A percentile compares a stretch with the other conserved stretches of the same genome.
Evolutionary conservation across 2,888 invertebrate genomes (phyloP).

Genomic region (Drosophila parthenogenetica): DNA sequence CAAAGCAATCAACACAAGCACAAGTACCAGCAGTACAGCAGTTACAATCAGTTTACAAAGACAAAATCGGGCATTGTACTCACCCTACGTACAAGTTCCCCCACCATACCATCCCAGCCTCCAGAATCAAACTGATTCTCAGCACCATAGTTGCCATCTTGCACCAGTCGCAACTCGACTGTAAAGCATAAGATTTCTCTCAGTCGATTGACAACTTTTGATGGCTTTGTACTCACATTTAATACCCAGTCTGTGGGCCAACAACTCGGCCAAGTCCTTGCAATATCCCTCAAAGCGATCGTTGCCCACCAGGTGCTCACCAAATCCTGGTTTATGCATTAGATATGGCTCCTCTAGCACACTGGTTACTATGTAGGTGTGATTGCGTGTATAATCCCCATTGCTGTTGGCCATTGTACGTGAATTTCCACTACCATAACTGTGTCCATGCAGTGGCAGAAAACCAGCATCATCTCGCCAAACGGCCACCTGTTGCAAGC

Average conservation of each 20-base stretch:
- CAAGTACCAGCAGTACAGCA: background rate
- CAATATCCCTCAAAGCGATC: slow-evolving; percentile 95
- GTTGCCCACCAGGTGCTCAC: slow-evolving; percentile 88
- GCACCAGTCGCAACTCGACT: slow-evolving; percentile 94
- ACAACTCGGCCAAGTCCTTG: slow-evolving; percentile 94
- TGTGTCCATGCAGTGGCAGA: slow-evolving; percentile 86
- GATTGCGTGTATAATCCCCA: slow-evolving; percentile 92
- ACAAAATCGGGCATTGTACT: background rate
- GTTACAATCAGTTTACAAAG: slow-evolving; percentile 27
- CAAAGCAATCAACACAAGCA: slow-evolving; percentile 23
- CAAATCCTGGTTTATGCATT: slow-evolving; percentile 89
- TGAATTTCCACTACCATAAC: slow-evolving; percentile 23
- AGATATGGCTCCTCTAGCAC: slow-evolving; percentile 95
- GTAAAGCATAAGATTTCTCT: slow-evolving; percentile 42
- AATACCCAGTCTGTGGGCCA: slow-evolving; percentile 92
- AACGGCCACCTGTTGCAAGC: slow-evolving; percentile 95
- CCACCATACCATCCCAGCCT: slow-evolving; percentile 95
- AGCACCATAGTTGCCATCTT: slow-evolving; percentile 93
- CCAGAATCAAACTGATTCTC: slow-evolving; percentile 91
- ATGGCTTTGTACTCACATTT: slow-evolving; percentile 88
- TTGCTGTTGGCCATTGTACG: slow-evolving; percentile 82
- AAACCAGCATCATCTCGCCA: slow-evolving; percentile 94
- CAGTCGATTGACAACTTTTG: slow-evolving; percentile 1
- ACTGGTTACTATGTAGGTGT: slow-evolving; percentile 93
- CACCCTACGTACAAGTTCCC: slow-evolving; percentile 94